Conservation (phyloP, 2,113 vertebrate genomes). For the Abramis brama region DNA sequence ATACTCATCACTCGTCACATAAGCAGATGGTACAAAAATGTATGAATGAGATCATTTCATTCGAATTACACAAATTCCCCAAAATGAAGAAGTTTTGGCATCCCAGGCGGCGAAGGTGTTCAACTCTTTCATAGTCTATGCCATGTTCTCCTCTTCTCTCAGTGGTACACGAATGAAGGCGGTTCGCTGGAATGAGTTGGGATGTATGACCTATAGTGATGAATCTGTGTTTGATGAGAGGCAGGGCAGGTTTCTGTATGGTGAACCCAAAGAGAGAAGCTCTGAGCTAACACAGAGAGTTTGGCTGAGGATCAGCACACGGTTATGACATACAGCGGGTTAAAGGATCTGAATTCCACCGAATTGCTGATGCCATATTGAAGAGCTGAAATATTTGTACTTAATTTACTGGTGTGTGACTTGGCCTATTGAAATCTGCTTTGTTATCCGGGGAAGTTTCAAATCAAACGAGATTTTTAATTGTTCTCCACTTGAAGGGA, state of each 20-base stretch:
- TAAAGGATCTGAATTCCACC: constrained; percentile 20
- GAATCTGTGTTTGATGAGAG: constrained; percentile 14
- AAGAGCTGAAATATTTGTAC: neutral
- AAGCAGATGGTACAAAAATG: too few species aligned
- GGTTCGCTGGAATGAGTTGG: neutral
- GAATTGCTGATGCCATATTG: neutral
- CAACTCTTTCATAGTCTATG: neutral
- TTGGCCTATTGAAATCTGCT: neutral
- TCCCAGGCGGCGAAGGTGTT: neutral
- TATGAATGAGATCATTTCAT: too few species aligned
- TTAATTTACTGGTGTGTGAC: neutral
- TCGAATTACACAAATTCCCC: too few species aligned
- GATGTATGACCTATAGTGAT: neutral
- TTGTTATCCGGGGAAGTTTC: neutral
- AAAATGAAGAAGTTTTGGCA: neutral
- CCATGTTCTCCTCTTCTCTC: neutral
- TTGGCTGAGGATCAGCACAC: constrained; percentile 6
- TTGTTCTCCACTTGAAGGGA: neutral
- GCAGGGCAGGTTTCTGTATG: neutral
- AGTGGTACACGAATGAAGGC: neutral
- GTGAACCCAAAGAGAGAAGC: neutral
- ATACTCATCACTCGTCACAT: too few species aligned
- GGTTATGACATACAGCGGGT: neutral
- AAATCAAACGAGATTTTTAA: neutral
- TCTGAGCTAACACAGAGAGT: neutral